Base-by-base conservation (phyloP, 2,113 vertebrate genomes). In the Solenodon paradoxus region DNA sequence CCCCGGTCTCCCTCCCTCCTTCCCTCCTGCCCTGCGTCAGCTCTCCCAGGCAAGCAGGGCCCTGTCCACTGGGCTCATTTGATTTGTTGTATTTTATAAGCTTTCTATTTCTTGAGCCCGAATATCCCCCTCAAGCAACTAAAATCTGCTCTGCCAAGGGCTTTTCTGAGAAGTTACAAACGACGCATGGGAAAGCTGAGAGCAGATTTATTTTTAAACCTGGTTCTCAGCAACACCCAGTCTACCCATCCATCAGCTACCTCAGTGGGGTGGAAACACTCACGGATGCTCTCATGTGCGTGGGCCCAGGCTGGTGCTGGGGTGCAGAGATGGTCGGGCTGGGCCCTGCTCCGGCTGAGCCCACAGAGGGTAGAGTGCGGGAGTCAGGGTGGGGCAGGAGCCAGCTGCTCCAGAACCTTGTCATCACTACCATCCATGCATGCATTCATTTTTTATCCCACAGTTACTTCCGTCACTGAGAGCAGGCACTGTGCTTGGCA, bases 131-230 rank as follows among this genome's bases (percentile, higher is more conserved):
- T 78, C 32, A 22, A 66, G 92, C 0, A 9, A 66, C 42, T 15
- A 32, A 91, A 92, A 64, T 74, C 35, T 2, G 8, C 59, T 84
- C 84, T 63, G 38, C 72, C 49, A 9, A 35, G n/a, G 45, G 40
- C 77, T 66, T 82, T 75, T 40, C 47, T 49, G 66, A 71, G 81
- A 87, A 90, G 66, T 83, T 80, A 87, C 84, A 64, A 51, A 87
- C n/a, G 88, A 75, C 77, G 66, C 64, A 30, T 6, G 30, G 38
- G 45, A 83, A 64, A n/a, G 51, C 64, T 3, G 30, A 80, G 71
- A 91, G 83, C 35, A 13, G 64, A 83, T 64, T 95, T 96, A 84
- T 90, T 96, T 96, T 96, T 95, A 92, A 95, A 90, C 30, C 45
- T 9, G 45, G 81, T 75, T 94, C 84, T 81, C n/a, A 17, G 81